phyloP scores from a whole-genome alignment of 2,113 vertebrate species.

The pig (Sus scrofa) region DNA sequence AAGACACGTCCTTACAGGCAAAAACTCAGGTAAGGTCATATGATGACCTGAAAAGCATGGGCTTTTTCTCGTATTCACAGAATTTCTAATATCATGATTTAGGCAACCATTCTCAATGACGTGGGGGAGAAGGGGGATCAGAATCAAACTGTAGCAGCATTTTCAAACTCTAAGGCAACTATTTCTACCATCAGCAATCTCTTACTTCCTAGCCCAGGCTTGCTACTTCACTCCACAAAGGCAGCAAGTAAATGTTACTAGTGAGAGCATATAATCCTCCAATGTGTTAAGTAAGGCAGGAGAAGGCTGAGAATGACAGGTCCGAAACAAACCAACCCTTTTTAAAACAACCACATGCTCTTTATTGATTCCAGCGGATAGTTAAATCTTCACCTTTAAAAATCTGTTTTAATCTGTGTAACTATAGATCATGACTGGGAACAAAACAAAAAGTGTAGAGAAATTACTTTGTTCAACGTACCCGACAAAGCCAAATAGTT shows the following conservation, averaged over 20 bases:
- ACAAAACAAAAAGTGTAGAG: neutral
- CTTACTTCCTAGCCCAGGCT: neutral
- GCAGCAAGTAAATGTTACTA: neutral
- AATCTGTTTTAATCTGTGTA: neutral
- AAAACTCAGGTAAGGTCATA: neutral
- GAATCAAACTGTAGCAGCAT: neutral
- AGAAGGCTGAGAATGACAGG: neutral
- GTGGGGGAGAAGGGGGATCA: too few relatives aligned
- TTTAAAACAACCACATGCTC: neutral
- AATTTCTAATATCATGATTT: neutral
- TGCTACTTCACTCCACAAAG: neutral
- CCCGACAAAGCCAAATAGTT: slow-evolving; percentile 97
- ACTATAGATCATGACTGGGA: neutral
- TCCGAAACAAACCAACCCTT: neutral
- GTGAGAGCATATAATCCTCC: neutral
- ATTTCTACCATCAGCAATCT: neutral
- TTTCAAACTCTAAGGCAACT: neutral
- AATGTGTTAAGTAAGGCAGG: neutral
- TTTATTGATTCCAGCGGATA: neutral
- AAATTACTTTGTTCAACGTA: slow-evolving; percentile 75
- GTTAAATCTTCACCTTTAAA: neutral
- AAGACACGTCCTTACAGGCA: neutral
- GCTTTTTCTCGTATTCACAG: neutral
- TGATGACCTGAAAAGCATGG: neutral
- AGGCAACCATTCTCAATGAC: neutral